Conservation (phyloP, 2,797 vertebrate genomes). For the Sebastes goodei region DNA sequence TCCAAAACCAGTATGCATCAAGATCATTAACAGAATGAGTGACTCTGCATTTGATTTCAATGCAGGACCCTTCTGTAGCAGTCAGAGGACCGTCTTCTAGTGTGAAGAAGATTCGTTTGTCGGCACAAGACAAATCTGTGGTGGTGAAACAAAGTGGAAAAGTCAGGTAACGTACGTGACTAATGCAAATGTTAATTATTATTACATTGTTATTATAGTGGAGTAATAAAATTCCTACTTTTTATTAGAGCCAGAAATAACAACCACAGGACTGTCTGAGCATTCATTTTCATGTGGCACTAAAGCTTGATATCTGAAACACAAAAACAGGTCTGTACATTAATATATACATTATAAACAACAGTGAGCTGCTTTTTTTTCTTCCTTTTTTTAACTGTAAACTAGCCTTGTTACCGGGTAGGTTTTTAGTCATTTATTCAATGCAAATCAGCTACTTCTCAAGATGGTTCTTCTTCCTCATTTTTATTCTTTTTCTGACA, state of each 20-base stretch:
- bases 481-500: neutral
- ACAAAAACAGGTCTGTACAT: neutral
- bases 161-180: neutral
- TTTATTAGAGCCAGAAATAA: slow-evolving; percentile 16
- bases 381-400: neutral
- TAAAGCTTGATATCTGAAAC: slow-evolving; percentile 19
- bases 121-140: neutral
- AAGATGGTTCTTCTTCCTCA: neutral
- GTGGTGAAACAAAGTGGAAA: neutral
- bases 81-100: accelerated
- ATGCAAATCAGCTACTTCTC: neutral
- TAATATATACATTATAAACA: neutral
- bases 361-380: neutral
- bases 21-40: accelerated
- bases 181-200: neutral
- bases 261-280: neutral
- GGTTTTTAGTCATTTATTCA: neutral
- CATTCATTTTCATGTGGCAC: slow-evolving; percentile 10
- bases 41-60: slow-evolving; percentile 48
- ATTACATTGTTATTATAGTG: neutral
- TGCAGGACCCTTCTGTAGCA: slow-evolving; percentile 65
- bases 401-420: too few species aligned
- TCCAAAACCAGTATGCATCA: slow-evolving; percentile 49
- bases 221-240: slow-evolving; percentile 39
- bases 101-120: accelerated